Evolutionary conservation across 1,140 invertebrate genomes (phyloP).

Genomic region (Tenebrio molitor): DNA sequence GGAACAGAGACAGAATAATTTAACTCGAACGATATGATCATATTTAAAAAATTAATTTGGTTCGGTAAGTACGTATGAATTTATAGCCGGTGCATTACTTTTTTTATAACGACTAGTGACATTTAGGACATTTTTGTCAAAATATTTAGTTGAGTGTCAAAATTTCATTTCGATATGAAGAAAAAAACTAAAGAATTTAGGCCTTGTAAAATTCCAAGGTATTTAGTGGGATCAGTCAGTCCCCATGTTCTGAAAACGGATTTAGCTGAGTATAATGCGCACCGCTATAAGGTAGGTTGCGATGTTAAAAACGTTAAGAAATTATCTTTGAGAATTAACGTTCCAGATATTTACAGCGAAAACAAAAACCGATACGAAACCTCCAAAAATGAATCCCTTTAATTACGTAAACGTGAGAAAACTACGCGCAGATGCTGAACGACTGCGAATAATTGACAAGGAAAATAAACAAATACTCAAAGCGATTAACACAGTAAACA

Average conservation of each 20-base stretch:
- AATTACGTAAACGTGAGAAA: conserved; percentile 62
- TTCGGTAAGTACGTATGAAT: conserved; percentile 13
- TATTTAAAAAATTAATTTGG: conserved; percentile 9
- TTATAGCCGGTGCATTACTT: neutral
- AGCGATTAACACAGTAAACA: conserved; percentile 65
- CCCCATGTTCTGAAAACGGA: conserved; percentile 50
- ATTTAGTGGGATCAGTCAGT: conserved; percentile 52
- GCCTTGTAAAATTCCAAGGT: conserved; percentile 55
- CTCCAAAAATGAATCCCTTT: conserved; percentile 63
- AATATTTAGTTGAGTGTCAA: conserved; percentile 23
- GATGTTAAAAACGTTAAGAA: conserved; percentile 10
- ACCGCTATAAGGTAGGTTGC: conserved; percentile 60
- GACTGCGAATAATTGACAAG: conserved; percentile 63
- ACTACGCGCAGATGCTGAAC: conserved; percentile 59
- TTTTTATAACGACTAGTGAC: conserved; percentile 16
- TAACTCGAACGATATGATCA: neutral
- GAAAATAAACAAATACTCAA: conserved; percentile 67
- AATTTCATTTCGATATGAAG: conserved; percentile 23
- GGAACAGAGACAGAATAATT: neutral
- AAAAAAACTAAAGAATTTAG: conserved; percentile 49
- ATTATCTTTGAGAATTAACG: neutral
- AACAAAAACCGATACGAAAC: conserved; percentile 63
- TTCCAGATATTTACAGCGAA: conserved; percentile 57
- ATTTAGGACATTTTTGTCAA: conserved; percentile 8
- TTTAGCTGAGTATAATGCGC: conserved; percentile 59